Evolutionary conservation across 2,113 vertebrate species (phyloP), one percentile per base, ranked within the genome.

Genomic region (Potamarius usumacintae): DNA sequence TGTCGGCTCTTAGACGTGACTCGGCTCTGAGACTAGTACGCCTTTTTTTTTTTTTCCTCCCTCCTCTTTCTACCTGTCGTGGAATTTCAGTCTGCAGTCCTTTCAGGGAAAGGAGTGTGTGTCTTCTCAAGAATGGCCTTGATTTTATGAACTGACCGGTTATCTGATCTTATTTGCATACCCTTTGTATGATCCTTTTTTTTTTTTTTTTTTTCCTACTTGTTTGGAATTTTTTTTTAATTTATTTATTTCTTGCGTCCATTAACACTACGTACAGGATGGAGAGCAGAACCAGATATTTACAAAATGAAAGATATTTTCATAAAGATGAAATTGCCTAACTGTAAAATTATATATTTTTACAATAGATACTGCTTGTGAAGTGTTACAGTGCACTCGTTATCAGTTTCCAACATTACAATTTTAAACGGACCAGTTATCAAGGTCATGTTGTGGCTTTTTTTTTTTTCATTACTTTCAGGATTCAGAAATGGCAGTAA

Each of bases 1-100:
- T 86, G 98, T 99, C 90, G 98, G 97, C 89, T 98, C 98, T 88
- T 99, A 91, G 90, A 72, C 57, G 18, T 4, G 48, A 69, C 5
- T 62, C 63, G 84, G 14, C 82, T 84, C 69, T 34, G 53, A 88
- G 81, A 84, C 76, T 86, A 50, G 27, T 52, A 63, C 69, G 27
- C 71, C 34, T 86, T 62, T 69, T 85, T 76, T 82, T 83, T 25
- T 82, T 77, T 90, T 42, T 42, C 42, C 42, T 42, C 42, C 42
- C 42, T 42, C 4, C 42, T 42, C 42, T 42, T 88, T 89, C 89
- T 85, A 76, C 60, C 83, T 67, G 78, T 79, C 90, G 88, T 91
- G 90, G 87, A 87, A 89, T 85, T 90, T 71, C 65, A 85, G 69
- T 91, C 84, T 84, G 86, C 82, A 87, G 71, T 86, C 86, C 90